phyloP scores from a whole-genome alignment of 1,140 invertebrate genomes.

The Carposina sasakii region DNA sequence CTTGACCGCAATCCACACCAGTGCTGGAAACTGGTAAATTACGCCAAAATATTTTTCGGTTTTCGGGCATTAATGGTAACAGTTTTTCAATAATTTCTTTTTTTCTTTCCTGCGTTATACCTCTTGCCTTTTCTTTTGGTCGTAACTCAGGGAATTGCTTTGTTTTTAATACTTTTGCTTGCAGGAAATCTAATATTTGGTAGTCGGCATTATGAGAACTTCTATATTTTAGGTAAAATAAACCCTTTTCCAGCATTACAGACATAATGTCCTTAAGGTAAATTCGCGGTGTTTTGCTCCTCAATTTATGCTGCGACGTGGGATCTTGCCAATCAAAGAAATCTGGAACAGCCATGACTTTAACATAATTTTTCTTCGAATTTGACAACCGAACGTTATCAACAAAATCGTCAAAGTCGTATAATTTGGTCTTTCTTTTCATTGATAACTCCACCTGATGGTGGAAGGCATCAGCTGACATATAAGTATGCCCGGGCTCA shows the following conservation, averaged over 20 bases:
- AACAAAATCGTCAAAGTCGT: conserved; percentile 39
- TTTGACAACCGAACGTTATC: conserved; percentile 11
- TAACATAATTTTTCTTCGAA: neutral
- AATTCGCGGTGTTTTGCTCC: neutral
- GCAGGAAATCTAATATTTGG: neutral
- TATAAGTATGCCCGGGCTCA: conserved; percentile 14
- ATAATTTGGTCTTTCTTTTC: conserved; percentile 28
- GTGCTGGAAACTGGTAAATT: too few relatives aligned
- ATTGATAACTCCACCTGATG: conserved; percentile 36
- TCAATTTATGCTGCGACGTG: neutral
- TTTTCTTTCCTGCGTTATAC: neutral
- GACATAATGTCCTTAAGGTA: neutral
- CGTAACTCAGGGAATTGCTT: neutral
- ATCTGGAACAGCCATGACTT: neutral
- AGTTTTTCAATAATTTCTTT: neutral
- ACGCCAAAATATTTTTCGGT: neutral
- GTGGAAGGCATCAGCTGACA: conserved; percentile 34
- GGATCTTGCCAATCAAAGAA: neutral
- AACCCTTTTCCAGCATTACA: neutral
- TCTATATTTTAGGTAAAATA: neutral
- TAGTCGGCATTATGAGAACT: neutral
- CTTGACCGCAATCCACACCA: too few relatives aligned
- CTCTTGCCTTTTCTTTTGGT: neutral
- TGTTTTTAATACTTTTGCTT: neutral
- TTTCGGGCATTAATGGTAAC: neutral